Evolutionary conservation across 1,140 invertebrate species (phyloP).

Genomic region (Habropoda laboriosa): DNA sequence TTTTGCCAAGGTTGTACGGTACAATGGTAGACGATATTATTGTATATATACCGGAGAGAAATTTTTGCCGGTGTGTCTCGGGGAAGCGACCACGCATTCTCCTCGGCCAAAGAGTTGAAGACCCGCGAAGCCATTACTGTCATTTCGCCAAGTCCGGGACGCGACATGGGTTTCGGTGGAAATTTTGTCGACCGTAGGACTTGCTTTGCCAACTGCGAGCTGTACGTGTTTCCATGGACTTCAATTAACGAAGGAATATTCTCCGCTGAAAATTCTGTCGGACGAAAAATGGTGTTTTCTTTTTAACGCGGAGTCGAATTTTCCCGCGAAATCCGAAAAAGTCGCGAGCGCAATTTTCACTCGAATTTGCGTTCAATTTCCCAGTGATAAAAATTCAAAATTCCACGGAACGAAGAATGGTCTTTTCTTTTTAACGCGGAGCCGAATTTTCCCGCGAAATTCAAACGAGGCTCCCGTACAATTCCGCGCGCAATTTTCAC

Average conservation of each 20-base stretch:
- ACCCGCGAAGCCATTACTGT: constrained; percentile 32
- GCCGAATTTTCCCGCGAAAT: neutral
- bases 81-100: neutral
- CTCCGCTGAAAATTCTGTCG: neutral
- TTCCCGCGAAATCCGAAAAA: neutral
- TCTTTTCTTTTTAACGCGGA: neutral
- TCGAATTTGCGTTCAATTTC: too few relatives aligned
- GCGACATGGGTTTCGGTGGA: constrained; percentile 12
- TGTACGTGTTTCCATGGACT: neutral
- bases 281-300: too few relatives aligned
- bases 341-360: too few relatives aligned
- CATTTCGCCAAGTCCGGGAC: constrained; percentile 41
- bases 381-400: too few relatives aligned
- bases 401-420: too few relatives aligned
- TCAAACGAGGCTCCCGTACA: too few relatives aligned
- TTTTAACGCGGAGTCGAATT: neutral
- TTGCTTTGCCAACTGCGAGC: constrained; percentile 42
- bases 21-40: constrained; percentile 21
- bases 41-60: neutral
- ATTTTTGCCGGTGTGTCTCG: neutral
- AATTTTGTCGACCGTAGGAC: constrained; percentile 4
- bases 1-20: constrained; percentile 8
- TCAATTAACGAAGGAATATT: neutral
- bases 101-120: neutral
- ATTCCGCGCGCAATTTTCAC: too few relatives aligned